Conservation (phyloP, 2,888 invertebrate genomes). For the Cephus spinipes region DNA sequence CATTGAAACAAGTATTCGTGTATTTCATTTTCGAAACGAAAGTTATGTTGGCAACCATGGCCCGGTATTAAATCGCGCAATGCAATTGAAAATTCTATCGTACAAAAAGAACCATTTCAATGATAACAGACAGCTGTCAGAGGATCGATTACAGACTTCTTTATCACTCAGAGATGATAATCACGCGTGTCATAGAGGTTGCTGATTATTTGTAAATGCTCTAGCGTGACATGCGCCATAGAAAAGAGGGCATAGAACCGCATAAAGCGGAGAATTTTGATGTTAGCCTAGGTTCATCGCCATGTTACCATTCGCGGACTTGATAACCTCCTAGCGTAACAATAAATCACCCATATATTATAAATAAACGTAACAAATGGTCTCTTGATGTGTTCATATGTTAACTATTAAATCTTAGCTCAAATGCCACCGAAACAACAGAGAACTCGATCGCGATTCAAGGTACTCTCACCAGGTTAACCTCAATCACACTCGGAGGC, state of each 20-base stretch:
- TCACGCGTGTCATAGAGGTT: neutral
- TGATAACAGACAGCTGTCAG: neutral
- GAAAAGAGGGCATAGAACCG: constrained; percentile 35
- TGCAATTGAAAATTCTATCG: neutral
- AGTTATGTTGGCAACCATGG: neutral
- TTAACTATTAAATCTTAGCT: constrained; percentile 26
- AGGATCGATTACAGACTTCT: neutral
- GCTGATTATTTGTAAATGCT: constrained; percentile 1
- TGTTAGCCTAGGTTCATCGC: neutral
- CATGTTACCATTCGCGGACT: constrained; percentile 10
- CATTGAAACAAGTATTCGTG: too few species aligned
- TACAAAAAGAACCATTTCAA: constrained; percentile 2
- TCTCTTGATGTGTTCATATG: constrained; percentile 22
- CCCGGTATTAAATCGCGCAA: neutral
- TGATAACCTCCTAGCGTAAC: constrained; percentile 1
- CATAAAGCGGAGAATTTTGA: constrained; percentile 13
- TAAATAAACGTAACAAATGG: neutral
- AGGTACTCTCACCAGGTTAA: constrained; percentile 45
- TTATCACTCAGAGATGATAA: neutral
- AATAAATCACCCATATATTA: too few species aligned
- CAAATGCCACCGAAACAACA: constrained; percentile 57
- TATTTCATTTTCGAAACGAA: too few species aligned
- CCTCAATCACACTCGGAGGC: constrained; percentile 18
- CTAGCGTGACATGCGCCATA: constrained; percentile 39
- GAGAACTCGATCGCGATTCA: constrained; percentile 53